Conservation (phyloP, 2,113 vertebrate species). For the Budorcas taxicolor region DNA sequence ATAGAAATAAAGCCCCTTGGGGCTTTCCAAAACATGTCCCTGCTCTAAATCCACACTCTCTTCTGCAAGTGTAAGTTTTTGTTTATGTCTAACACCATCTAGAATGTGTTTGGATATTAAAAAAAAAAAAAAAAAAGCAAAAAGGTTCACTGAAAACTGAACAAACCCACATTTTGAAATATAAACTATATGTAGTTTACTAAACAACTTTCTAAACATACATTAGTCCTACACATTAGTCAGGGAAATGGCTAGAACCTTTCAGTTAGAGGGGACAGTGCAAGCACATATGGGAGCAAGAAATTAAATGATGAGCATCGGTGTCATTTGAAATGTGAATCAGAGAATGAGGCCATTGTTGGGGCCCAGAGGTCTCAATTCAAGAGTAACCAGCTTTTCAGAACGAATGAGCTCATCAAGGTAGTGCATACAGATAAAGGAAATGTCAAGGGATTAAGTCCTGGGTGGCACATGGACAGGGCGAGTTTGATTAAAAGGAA, state of each 20-base stretch:
- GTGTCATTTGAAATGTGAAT: not conserved
- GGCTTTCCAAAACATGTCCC: not conserved
- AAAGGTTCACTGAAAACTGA: not conserved
- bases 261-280: not conserved
- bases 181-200: not conserved
- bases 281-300: not conserved
- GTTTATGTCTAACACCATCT: not conserved
- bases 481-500: not conserved
- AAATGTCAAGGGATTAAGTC: not conserved
- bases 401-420: not conserved
- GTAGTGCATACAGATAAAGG: not conserved
- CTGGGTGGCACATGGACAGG: not conserved
- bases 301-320: not conserved
- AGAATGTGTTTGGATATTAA: not conserved
- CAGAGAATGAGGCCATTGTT: not conserved
- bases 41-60: not conserved
- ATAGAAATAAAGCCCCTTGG: not conserved
- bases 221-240: not conserved
- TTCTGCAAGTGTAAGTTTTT: not conserved
- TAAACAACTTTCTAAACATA: not conserved
- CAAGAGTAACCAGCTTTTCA: not conserved
- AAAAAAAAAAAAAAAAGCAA: not conserved
- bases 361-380: not conserved
- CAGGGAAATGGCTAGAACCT: not conserved
- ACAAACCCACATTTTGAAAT: not conserved